These are phyloP conservation scores for Neodon shergylaensis DNA, from an alignment of 2,113 vertebrate species.

Conservation along the genomic window DNA sequence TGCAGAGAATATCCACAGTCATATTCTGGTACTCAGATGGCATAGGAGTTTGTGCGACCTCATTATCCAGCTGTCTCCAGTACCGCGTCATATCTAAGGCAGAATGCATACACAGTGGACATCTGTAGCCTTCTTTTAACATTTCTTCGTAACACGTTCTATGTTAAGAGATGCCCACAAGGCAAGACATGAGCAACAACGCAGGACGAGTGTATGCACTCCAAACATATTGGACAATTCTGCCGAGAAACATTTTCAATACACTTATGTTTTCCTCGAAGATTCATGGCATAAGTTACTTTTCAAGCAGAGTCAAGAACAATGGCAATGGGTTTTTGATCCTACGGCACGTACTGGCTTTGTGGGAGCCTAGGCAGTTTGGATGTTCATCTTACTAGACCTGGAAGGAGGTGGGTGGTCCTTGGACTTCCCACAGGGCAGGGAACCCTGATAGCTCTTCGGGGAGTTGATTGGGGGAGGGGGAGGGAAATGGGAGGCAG, in stretches of 20 bases:
- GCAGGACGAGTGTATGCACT: constrained; percentile 97
- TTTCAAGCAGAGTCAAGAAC: no score
- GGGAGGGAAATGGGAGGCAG: no score
- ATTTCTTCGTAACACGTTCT: constrained; percentile 94
- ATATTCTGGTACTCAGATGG: constrained; percentile 93
- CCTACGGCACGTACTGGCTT: no score
- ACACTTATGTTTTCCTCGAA: constrained; percentile 85
- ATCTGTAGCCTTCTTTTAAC: constrained; percentile 91
- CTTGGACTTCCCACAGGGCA: no score
- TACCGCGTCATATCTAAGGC: constrained; percentile 90
- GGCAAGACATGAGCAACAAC: constrained; percentile 93
- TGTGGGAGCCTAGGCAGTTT: no score
- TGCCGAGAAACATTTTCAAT: constrained; percentile 98
- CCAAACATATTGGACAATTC: constrained; percentile 97
- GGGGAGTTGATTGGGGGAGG: no score
- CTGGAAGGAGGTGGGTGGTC: no score
- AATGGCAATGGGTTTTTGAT: no score
- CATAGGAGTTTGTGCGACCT: constrained; percentile 94
- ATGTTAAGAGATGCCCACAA: constrained; percentile 95
- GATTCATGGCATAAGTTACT: no score
- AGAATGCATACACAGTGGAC: constrained; percentile 96
- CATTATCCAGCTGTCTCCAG: constrained; percentile 92
- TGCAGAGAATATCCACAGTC: constrained; percentile 95
- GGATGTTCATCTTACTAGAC: no score
- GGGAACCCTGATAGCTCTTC: no score